These are phyloP conservation scores for Apodemia duryi DNA, from an alignment of 2,888 invertebrate species.

Conservation along the genomic window DNA sequence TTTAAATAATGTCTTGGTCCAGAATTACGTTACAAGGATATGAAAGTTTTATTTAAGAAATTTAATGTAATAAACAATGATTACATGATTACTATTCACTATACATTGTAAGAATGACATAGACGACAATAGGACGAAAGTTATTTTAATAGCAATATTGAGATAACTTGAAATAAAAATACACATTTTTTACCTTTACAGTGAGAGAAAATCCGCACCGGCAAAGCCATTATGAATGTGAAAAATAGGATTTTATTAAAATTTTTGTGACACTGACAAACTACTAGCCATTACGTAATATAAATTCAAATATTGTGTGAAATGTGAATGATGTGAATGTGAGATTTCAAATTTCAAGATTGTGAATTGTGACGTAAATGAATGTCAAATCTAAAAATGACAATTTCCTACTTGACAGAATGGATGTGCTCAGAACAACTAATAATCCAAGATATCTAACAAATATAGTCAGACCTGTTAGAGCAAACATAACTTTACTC, in stretches of 20 bases:
- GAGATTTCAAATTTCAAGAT: no score
- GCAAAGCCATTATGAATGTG: constrained; percentile 75
- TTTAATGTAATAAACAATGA: neutral
- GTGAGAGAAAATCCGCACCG: constrained; percentile 77
- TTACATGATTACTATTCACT: neutral
- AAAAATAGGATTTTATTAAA: constrained; percentile 40
- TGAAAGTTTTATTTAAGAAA: neutral
- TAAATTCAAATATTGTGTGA: neutral
- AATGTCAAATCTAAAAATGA: no score
- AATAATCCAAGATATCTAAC: no score
- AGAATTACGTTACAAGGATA: neutral
- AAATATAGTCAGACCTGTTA: no score
- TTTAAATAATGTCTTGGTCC: neutral
- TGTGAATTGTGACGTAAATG: no score
- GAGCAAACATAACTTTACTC: no score
- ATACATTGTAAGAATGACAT: neutral
- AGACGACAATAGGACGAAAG: neutral
- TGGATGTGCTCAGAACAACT: no score
- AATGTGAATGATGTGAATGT: neutral
- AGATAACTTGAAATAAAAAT: neutral
- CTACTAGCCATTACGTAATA: constrained; percentile 59
- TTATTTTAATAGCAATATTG: neutral
- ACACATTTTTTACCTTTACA: constrained; percentile 70
- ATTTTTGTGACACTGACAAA: constrained; percentile 62
- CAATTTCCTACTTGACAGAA: no score